These are phyloP conservation scores for Drosophila repleta DNA, from an alignment of 1,140 invertebrate species.

Conservation along the genomic window DNA sequence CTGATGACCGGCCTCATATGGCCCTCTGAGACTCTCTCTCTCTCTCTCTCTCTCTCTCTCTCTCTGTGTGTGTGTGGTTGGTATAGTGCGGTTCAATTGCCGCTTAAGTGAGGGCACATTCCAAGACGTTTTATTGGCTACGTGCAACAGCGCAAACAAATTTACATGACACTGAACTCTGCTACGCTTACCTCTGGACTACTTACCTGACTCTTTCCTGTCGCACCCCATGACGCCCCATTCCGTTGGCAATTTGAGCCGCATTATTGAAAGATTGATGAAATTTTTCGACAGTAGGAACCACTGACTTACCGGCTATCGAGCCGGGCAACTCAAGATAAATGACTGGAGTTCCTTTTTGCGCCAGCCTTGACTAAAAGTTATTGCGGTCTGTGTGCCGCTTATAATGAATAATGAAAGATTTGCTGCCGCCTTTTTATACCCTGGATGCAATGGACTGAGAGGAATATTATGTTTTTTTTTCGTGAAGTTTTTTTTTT, in stretches of 20 bases:
- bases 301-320: constrained; percentile 34
- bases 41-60: constrained; percentile 14
- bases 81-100: constrained; percentile 48
- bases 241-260: constrained; percentile 26
- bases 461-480: not conserved
- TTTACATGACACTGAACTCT: constrained; percentile 79
- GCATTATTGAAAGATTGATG: constrained; percentile 81
- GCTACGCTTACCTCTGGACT: constrained; percentile 13
- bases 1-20: constrained; percentile 39
- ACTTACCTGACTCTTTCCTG: constrained; percentile 46
- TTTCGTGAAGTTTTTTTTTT: too few relatives aligned
- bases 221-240: not conserved
- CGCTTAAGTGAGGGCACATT: constrained; percentile 56
- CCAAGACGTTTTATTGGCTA: constrained; percentile 74
- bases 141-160: constrained; percentile 79
- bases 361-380: constrained; percentile 37
- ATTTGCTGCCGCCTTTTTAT: constrained; percentile 70
- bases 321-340: constrained; percentile 33
- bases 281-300: constrained; percentile 52
- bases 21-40: not conserved
- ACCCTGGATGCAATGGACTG: not conserved
- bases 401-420: constrained; percentile 81
- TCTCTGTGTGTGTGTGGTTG: constrained; percentile 11
- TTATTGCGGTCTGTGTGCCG: constrained; percentile 68
- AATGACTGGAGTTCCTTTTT: constrained; percentile 39